A percentile compares a stretch with the other conserved stretches of the same genome.
phyloP scores from a whole-genome alignment of 2,113 vertebrate genomes.

The Salvelinus sp. region DNA sequence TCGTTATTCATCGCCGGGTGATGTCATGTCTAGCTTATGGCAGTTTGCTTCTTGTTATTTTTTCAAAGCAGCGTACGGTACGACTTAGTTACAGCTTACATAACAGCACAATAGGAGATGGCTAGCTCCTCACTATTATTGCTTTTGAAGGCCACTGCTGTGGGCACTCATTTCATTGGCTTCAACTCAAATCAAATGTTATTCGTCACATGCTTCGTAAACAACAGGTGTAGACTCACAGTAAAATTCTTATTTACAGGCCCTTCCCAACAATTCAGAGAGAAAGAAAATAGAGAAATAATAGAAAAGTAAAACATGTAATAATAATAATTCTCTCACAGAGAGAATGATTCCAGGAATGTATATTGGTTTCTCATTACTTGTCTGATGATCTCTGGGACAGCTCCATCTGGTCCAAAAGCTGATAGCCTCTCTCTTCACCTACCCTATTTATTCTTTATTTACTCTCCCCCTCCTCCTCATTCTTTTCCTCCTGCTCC shows the following conservation, averaged over 20 bases:
- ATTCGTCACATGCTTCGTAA: too few species aligned
- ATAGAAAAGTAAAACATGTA: too few species aligned
- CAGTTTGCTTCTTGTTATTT: constrained; percentile 51
- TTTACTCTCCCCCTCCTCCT: background rate
- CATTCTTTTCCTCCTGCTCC: background rate
- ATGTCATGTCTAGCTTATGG: constrained; percentile 60
- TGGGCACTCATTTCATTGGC: constrained; percentile 38
- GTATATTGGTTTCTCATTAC: constrained; percentile 61
- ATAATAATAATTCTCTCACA: constrained; percentile 27
- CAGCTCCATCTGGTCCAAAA: constrained; percentile 34
- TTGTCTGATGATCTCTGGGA: constrained; percentile 50
- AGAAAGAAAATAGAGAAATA: too few species aligned
- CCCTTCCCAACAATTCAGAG: too few species aligned
- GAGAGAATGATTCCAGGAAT: constrained; percentile 61
- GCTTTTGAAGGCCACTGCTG: constrained; percentile 56
- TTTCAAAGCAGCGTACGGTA: too few species aligned
- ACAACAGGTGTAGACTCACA: too few species aligned
- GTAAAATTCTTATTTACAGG: too few species aligned
- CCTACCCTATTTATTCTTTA: background rate
- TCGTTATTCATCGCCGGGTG: constrained; percentile 36
- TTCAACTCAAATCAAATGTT: constrained; percentile 11
- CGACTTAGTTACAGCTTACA: constrained; percentile 4
- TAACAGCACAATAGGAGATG: constrained; percentile 22
- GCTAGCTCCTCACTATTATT: constrained; percentile 37
- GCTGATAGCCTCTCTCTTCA: constrained; percentile 16